A percentile compares a stretch with the other conserved stretches of the same genome.
Evolutionary conservation across 2,888 invertebrate genomes (phyloP).

Genomic region (Pandemis heparana): DNA sequence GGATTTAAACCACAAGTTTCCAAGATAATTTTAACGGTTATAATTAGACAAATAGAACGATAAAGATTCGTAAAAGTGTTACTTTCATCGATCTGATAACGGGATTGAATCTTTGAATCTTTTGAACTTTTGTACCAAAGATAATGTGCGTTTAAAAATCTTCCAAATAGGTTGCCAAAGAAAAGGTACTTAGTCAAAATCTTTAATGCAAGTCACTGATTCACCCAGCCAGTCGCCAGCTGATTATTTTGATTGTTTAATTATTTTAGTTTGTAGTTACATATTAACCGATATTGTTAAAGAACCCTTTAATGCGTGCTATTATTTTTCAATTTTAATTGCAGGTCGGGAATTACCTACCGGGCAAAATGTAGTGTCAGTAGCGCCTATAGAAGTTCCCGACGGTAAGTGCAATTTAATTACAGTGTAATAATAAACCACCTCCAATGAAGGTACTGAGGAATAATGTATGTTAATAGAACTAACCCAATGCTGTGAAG

Average conservation of each 20-base stretch:
- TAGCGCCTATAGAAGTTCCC: slow-evolving; percentile 80
- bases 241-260: neutral
- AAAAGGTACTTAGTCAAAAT: too few species aligned
- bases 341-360: slow-evolving; percentile 81
- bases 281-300: slow-evolving; percentile 1
- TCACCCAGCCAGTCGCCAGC: too few species aligned
- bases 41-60: too few species aligned
- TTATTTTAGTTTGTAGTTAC: neutral
- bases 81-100: too few species aligned
- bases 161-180: too few species aligned
- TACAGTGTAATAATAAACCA: slow-evolving; percentile 17
- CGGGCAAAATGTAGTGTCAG: slow-evolving; percentile 82
- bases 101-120: too few species aligned
- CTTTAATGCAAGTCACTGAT: too few species aligned
- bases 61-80: too few species aligned
- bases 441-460: slow-evolving; percentile 11
- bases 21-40: too few species aligned
- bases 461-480: slow-evolving; percentile 2
- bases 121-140: too few species aligned
- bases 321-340: slow-evolving; percentile 55
- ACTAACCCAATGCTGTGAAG: neutral
- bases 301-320: slow-evolving; percentile 1
- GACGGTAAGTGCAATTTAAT: slow-evolving; percentile 72
- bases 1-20: too few species aligned
- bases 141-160: too few species aligned